A percentile compares a stretch with the other conserved stretches of the same genome.
Conservation (phyloP, 2,797 vertebrate genomes). For the Acanthurus tractus region DNA sequence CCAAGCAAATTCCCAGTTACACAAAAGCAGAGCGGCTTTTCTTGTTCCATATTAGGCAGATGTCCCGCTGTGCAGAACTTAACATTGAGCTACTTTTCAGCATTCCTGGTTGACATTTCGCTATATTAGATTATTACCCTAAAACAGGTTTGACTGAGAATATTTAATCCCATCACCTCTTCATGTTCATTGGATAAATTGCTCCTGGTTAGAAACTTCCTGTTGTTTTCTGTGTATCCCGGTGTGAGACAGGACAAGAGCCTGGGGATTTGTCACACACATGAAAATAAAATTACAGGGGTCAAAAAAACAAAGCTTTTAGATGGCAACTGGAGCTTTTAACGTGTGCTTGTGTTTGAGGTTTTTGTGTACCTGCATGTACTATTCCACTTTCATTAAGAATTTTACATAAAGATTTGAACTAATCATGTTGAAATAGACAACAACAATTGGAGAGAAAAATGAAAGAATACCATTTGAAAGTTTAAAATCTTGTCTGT, state of each 20-base stretch:
- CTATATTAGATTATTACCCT: conserved; percentile 20
- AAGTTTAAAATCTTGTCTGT: no score
- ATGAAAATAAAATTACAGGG: conserved; percentile 16
- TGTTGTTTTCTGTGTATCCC: conserved; percentile 33
- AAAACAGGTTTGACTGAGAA: conserved; percentile 21
- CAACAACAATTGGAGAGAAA: background rate
- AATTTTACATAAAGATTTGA: background rate
- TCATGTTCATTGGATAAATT: conserved; percentile 66
- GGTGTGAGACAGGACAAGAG: conserved; percentile 42
- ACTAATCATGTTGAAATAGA: background rate
- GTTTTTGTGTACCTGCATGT: background rate
- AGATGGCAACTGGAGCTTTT: background rate
- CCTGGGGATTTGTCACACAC: conserved; percentile 3
- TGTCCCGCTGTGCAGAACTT: conserved; percentile 32
- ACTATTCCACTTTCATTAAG: background rate
- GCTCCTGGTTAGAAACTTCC: conserved; percentile 40
- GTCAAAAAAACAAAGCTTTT: background rate
- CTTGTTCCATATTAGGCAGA: conserved; percentile 47
- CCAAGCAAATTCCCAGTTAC: conserved; percentile 12
- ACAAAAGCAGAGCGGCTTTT: conserved; percentile 37
- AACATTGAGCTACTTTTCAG: conserved; percentile 13
- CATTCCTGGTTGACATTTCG: conserved; percentile 30
- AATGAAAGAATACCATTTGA: background rate
- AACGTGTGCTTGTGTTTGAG: background rate
- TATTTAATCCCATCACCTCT: conserved; percentile 66